A percentile compares a stretch with the other conserved stretches of the same genome.
phyloP scores from a whole-genome alignment of 2,113 vertebrate genomes.

The Holacanthus passer region DNA sequence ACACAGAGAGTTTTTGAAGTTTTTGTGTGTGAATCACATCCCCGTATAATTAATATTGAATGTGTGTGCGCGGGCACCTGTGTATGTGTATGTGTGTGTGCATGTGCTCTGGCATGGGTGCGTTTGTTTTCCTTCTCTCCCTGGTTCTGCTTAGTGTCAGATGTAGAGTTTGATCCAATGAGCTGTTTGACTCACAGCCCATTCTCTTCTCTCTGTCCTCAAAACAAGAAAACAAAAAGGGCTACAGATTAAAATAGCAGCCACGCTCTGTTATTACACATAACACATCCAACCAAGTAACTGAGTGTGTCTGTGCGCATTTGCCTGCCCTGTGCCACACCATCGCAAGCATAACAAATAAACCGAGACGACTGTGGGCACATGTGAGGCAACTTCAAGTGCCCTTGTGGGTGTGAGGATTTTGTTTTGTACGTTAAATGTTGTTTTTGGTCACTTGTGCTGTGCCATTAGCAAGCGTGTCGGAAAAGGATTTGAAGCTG shows the following conservation, averaged over 20 bases:
- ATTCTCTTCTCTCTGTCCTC: slow-evolving; percentile 56
- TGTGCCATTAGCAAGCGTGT: slow-evolving; percentile 22
- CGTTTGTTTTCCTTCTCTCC: slow-evolving; percentile 45
- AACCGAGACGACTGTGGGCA: slow-evolving; percentile 16
- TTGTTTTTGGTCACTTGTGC: slow-evolving; percentile 29
- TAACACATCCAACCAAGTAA: slow-evolving; percentile 33
- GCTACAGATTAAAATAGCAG: slow-evolving; percentile 62
- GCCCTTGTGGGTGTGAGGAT: slow-evolving; percentile 4
- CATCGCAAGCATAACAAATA: slow-evolving; percentile 35
- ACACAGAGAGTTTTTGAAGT: slow-evolving; percentile 8
- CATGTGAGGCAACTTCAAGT: slow-evolving; percentile 19
- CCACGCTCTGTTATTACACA: slow-evolving; percentile 59
- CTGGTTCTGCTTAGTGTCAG: slow-evolving; percentile 48
- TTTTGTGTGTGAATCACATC: slow-evolving; percentile 41
- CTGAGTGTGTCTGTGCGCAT: slow-evolving; percentile 35
- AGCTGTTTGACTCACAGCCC: slow-evolving; percentile 40
- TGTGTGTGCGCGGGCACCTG: slow-evolving; percentile 5
- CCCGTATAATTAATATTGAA: slow-evolving; percentile 32
- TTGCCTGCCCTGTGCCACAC: slow-evolving; percentile 28
- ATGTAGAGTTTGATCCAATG: slow-evolving; percentile 47
- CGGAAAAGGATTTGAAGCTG: slow-evolving; percentile 10
- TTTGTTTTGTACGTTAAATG: slow-evolving; percentile 24
- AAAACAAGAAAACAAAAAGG: slow-evolving; percentile 67
- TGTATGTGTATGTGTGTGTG: slow-evolving; percentile 4
- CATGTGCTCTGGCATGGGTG: slow-evolving; percentile 18